Conservation (phyloP, 2,888 invertebrate species). For the Eilema sororculum region DNA sequence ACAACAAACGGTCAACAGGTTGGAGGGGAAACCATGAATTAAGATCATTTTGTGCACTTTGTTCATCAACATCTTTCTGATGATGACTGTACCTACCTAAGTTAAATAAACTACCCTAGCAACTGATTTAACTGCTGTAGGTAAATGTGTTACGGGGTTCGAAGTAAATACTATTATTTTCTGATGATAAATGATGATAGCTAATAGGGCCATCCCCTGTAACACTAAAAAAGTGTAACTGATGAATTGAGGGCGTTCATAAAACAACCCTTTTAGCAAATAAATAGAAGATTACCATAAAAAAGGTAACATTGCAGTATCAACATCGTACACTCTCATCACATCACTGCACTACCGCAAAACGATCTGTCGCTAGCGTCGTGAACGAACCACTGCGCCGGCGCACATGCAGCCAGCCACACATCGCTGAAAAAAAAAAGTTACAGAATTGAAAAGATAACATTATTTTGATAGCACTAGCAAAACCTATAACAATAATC, state of each 20-base stretch:
- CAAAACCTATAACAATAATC: neutral
- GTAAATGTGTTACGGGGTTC: neutral
- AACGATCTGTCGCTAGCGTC: neutral
- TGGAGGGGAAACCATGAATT: too few relatives aligned
- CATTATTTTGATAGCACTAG: neutral
- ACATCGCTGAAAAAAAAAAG: neutral
- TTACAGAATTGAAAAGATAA: neutral
- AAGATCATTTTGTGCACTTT: too few relatives aligned
- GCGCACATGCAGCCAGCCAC: neutral
- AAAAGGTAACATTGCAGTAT: slow-evolving; percentile 1
- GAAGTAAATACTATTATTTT: neutral
- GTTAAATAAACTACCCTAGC: too few relatives aligned
- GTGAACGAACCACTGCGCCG: neutral
- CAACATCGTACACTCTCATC: neutral
- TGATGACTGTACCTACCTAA: too few relatives aligned
- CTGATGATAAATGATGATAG: neutral
- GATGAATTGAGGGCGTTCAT: neutral
- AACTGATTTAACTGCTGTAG: neutral
- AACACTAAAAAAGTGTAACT: neutral
- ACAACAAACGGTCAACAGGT: too few relatives aligned
- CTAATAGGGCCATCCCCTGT: neutral
- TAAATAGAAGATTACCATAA: neutral
- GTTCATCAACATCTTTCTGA: too few relatives aligned
- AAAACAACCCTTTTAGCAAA: too few relatives aligned
- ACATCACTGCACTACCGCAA: neutral